A percentile compares a stretch with the other conserved stretches of the same genome.
Conservation (phyloP, 2,888 invertebrate species). For the Zele albiditarsus region DNA sequence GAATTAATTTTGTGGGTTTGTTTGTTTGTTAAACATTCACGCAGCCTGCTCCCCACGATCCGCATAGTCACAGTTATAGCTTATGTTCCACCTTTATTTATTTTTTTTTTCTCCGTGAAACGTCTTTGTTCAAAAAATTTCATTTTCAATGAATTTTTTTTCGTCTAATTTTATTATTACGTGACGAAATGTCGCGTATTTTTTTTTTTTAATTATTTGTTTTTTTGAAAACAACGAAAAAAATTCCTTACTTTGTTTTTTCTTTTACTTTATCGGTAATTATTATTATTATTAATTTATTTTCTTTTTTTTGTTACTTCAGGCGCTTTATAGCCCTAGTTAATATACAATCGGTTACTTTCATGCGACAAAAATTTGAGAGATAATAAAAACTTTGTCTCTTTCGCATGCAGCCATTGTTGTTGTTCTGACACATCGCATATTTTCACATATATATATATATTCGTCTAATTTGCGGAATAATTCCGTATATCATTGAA, state of each 20-base stretch:
- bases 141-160: conserved; percentile 28
- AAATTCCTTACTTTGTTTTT: conserved; percentile 31
- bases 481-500: conserved; percentile 59
- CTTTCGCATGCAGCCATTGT: conserved; percentile 50
- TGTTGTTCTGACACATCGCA: conserved; percentile 13
- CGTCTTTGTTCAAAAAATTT: conserved; percentile 15
- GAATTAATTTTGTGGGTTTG: conserved; percentile 42
- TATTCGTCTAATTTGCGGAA: conserved; percentile 55
- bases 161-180: conserved; percentile 41
- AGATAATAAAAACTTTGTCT: conserved; percentile 44
- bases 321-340: conserved; percentile 17
- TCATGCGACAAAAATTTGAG: conserved; percentile 40
- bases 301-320: background rate
- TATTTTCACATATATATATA: conserved; percentile 44
- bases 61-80: conserved; percentile 72
- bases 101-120: conserved; percentile 47
- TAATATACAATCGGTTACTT: conserved; percentile 42
- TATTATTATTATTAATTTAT: background rate
- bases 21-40: conserved; percentile 40
- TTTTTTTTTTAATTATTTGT: conserved; percentile 45
- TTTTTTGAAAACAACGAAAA: conserved; percentile 45
- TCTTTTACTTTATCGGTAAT: background rate
- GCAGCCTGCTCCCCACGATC: conserved; percentile 72
- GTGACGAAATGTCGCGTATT: conserved; percentile 44
- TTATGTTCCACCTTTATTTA: conserved; percentile 67